Evolutionary conservation across 30 jellyfish, hydroid and myxozoan genomes (phyloP).

Genomic region (Pseudorhiza aurosa): DNA sequence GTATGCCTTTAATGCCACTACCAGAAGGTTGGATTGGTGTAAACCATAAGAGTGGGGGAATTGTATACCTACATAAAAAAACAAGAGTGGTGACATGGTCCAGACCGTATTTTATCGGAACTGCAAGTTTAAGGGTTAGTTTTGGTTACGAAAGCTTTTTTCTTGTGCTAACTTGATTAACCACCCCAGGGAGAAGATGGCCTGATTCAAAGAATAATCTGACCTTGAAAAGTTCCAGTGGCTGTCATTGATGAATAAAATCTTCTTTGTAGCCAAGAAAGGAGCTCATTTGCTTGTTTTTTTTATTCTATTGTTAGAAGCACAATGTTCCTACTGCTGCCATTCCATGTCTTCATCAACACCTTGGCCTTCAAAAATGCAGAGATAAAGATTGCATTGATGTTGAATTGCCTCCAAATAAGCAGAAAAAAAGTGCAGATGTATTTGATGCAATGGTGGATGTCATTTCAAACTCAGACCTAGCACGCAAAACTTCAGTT

Average conservation of each 20-base stretch:
- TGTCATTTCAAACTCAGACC: not conserved
- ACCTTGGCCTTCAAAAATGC: not conserved
- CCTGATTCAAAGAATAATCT: no score
- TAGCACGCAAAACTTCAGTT: not conserved
- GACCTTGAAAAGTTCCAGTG: no score
- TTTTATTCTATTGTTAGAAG: conserved; percentile 52
- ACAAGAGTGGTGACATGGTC: conserved; percentile 91
- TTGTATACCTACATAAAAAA: conserved; percentile 77
- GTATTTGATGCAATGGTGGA: not conserved
- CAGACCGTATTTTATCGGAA: conserved; percentile 78
- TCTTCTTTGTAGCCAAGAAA: not conserved
- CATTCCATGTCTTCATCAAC: conserved; percentile 87
- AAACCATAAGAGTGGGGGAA: conserved; percentile 86
- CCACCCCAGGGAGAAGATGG: no score
- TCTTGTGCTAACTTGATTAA: not conserved
- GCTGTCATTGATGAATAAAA: not conserved
- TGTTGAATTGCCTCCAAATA: conserved; percentile 43
- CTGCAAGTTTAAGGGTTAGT: conserved; percentile 77
- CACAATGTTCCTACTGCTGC: conserved; percentile 80
- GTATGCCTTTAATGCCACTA: conserved; percentile 10
- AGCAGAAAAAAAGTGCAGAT: not conserved
- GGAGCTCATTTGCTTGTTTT: not conserved
- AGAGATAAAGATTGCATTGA: conserved; percentile 9
- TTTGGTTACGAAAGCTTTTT: not conserved
- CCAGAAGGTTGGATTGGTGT: conserved; percentile 96